Evolutionary conservation across 2,888 invertebrate species (phyloP).

Genomic region (Boloria euphrosyne): DNA sequence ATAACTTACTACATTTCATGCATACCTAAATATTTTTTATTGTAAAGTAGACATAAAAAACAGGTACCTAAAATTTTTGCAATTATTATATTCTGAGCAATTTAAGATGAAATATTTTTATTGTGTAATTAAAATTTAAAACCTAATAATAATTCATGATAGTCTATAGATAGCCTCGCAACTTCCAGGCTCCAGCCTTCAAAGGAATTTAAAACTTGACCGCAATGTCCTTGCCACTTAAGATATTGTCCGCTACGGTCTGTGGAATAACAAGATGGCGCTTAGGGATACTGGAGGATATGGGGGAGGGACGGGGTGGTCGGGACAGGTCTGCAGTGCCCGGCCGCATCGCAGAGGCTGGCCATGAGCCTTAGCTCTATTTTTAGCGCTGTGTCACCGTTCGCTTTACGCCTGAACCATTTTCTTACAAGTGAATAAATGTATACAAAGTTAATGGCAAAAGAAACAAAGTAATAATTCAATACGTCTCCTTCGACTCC

Average conservation of each 20-base stretch:
- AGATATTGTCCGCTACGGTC: conserved; percentile 59
- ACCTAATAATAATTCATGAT: conserved; percentile 8
- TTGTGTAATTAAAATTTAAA: conserved; percentile 6
- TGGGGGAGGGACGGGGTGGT: conserved; percentile 60
- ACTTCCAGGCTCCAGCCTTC: conserved; percentile 38
- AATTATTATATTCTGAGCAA: too few species aligned
- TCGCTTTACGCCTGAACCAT: conserved; percentile 58
- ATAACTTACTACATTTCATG: too few species aligned
- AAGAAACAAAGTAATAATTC: conserved; percentile 44
- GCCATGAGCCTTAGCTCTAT: conserved; percentile 66
- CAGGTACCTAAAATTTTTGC: too few species aligned
- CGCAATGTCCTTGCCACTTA: conserved; percentile 61
- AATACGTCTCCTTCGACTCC: conserved; percentile 34
- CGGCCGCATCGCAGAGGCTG: conserved; percentile 57
- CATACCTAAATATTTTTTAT: too few species aligned
- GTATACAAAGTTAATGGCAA: conserved; percentile 47
- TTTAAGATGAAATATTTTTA: too few species aligned
- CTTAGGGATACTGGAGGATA: conserved; percentile 56
- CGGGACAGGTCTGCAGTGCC: conserved; percentile 48
- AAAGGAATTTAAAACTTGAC: conserved; percentile 49
- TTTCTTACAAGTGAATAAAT: conserved; percentile 50
- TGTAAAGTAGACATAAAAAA: too few species aligned
- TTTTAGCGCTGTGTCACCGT: conserved; percentile 80
- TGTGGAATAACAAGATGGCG: conserved; percentile 74
- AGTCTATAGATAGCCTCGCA: conserved; percentile 33